These are phyloP conservation scores for Adela reaumurella DNA, from an alignment of 2,888 invertebrate genomes.

Conservation along the genomic window DNA sequence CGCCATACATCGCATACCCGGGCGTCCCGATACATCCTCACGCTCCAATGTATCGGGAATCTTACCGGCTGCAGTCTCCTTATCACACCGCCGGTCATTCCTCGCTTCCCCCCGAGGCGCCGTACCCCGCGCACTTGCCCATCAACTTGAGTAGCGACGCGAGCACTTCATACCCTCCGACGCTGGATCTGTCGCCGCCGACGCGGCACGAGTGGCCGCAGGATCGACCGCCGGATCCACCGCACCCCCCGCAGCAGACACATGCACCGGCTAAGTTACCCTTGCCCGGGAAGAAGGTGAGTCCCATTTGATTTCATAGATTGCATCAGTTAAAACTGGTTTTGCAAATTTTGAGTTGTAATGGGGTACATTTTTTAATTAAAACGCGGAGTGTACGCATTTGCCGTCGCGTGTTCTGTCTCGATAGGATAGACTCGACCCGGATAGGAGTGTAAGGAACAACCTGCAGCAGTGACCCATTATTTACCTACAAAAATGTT, in stretches of 20 bases:
- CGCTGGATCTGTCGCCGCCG: constrained; percentile 37
- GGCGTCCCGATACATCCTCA: background rate
- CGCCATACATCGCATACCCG: constrained; percentile 19
- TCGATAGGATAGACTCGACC: no score
- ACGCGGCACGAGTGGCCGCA: constrained; percentile 40
- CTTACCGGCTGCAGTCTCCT: no score
- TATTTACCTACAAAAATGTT: no score
- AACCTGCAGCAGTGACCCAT: no score
- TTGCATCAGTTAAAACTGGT: no score
- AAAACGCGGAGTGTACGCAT: no score
- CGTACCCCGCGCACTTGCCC: constrained; percentile 32
- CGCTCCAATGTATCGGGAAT: background rate
- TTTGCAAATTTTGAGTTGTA: no score
- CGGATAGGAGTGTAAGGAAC: no score
- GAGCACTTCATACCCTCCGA: constrained; percentile 13
- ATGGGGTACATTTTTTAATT: no score
- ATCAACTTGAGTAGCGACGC: constrained; percentile 51
- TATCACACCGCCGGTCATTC: constrained; percentile 20
- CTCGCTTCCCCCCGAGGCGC: constrained; percentile 15
- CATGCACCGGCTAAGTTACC: constrained; percentile 27
- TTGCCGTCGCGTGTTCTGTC: no score
- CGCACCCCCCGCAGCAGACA: constrained; percentile 19
- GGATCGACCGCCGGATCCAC: constrained; percentile 34
- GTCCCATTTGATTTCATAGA: no score
- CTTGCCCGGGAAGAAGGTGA: constrained; percentile 29